Evolutionary conservation across 2,797 vertebrate genomes (phyloP).

Genomic region (Phylloscopus collybita): DNA sequence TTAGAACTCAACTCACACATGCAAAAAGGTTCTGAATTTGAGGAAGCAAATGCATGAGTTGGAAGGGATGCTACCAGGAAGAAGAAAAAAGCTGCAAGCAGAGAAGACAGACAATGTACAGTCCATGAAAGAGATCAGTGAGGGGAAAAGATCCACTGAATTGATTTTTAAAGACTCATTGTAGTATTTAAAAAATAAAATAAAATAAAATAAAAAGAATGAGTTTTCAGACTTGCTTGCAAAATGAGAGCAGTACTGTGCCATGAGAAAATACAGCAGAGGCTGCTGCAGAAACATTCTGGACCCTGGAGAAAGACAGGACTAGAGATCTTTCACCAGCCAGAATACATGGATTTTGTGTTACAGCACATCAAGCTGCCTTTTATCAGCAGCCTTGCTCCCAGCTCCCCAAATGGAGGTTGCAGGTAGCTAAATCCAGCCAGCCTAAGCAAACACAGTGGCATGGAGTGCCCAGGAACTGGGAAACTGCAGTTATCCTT

Average conservation of each 20-base stretch:
- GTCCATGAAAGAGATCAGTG: not conserved
- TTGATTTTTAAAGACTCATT: not conserved
- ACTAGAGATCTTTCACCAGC: not conserved
- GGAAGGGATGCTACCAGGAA: not conserved
- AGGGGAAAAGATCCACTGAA: not conserved
- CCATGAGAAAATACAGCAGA: not conserved
- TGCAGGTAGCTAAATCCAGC: not conserved
- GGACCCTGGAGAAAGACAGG: not conserved
- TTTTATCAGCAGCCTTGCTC: not conserved
- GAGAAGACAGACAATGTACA: not conserved
- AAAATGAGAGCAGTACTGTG: not conserved
- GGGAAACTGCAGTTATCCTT: not conserved
- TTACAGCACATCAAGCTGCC: not conserved
- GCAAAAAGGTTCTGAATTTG: not conserved
- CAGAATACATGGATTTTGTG: not conserved
- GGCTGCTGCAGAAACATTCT: not conserved
- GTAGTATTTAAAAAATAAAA: not conserved
- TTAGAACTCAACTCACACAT: not conserved
- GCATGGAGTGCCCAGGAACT: not conserved
- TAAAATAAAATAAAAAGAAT: too few relatives aligned
- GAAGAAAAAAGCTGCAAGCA: not conserved
- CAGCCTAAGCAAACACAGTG: not conserved
- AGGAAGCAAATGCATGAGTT: not conserved
- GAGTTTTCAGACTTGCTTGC: not conserved
- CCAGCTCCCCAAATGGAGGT: not conserved